Base-by-base conservation (phyloP, 2,113 vertebrate species). In the Forbesichthys papilliferus region DNA sequence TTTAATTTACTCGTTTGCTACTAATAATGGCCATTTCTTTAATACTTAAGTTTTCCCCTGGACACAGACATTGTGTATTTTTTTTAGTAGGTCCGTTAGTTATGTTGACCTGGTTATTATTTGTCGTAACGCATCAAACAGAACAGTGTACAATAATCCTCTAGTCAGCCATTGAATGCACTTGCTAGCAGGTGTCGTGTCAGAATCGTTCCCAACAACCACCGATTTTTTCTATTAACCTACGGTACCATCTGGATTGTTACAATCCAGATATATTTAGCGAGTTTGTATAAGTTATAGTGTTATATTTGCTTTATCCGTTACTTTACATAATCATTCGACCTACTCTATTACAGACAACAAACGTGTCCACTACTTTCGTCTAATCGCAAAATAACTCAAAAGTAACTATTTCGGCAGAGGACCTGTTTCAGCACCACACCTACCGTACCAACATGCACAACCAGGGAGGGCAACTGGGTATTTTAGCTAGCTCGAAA, bases 161-260 rank as follows among this genome's bases (percentile, higher is more conserved):
- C 81, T 74, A 49, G 83, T 82, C 80, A 83, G 80, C 77, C 84
- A 84, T 78, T 71, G 75, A 65, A 51, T 73, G 34, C 68, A 61
- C 70, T 48, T 62, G 65, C 75, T 55, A 20, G 61, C 8, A 5
- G 14, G 14, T 42, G 36, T 42, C 36, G 36, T 42, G 36, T 5
- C 36, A 42, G 7, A 42, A 42, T 42, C 7, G 36, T 42, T 42
- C 7, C 36, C 36, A 42, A 5, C 36, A 5, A 42, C 36, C 36
- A 42, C 36, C 36, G 36, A 42, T 42, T 6, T 42, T 42, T 42
- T 42, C 36, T 1, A 5, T 42, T 42, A 6, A 42, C 36, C 36
- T 42, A 42, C 3, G 7, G 27, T 27, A 27, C 27, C 27, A 42
- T 42, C 7, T 42, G 36, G 36, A 42, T 42, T 42, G 36, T 42